Percentiles rank a stretch among this genome's conserved stretches.
These are phyloP conservation scores for Danio rerio DNA, from an alignment of 2,113 vertebrate species.

Conservation along the genomic window GRCz12tu NC_133177.1:42482501-42483000, in stretches of 20 bases:
- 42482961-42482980: too few species aligned
- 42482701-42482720: conserved; percentile 34
- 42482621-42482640: conserved; percentile 37
- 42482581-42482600: conserved; percentile 27
- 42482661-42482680: conserved; percentile 19
- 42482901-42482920: neutral
- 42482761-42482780: conserved; percentile 26
- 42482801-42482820: neutral
- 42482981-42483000: too few species aligned
- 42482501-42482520: conserved; percentile 41
- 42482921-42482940: neutral
- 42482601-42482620: conserved; percentile 49
- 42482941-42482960: too few species aligned
- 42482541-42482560: conserved; percentile 23
- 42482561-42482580: conserved; percentile 35
- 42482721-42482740: conserved; percentile 25
- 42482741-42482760: conserved; percentile 16
- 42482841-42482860: neutral
- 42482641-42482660: conserved; percentile 27
- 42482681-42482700: conserved; percentile 22
- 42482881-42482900: neutral
- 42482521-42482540: conserved; percentile 34
- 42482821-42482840: neutral
- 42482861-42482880: neutral
- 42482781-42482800: neutral